Evolutionary conservation across 2,888 invertebrate genomes (phyloP).

Genomic region (Amiota mariae): DNA sequence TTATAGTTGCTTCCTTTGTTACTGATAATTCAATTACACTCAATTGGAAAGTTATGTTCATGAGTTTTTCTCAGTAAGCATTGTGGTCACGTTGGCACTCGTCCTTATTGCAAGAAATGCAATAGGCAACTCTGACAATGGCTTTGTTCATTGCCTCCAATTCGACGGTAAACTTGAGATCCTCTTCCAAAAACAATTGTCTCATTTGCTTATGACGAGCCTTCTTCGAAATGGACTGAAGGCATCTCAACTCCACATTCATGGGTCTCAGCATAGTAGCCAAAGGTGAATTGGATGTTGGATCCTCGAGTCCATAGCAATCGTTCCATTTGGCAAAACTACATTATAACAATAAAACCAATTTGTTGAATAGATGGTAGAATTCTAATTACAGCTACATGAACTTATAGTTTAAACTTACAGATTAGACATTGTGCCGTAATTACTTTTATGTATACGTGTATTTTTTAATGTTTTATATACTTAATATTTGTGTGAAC

Average conservation of each 20-base stretch:
- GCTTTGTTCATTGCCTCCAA: background rate
- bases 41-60: no score
- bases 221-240: background rate
- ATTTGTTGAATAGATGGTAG: background rate
- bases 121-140: background rate
- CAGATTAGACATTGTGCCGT: slow-evolving; percentile 2
- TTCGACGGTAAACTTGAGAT: background rate
- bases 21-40: no score
- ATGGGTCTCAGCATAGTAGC: background rate
- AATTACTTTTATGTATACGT: background rate
- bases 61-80: background rate
- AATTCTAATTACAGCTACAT: no score
- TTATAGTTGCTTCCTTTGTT: no score
- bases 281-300: background rate
- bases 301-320: slow-evolving; percentile 5
- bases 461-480: background rate
- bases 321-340: slow-evolving; percentile 10
- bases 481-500: background rate
- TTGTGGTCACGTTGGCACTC: background rate
- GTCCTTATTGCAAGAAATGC: background rate
- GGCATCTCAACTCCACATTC: background rate
- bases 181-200: background rate
- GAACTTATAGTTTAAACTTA: background rate
- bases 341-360: background rate
- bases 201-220: slow-evolving; percentile 2